Evolutionary conservation across 1,140 invertebrate species (phyloP).

Genomic region (Portunus trituberculatus): DNA sequence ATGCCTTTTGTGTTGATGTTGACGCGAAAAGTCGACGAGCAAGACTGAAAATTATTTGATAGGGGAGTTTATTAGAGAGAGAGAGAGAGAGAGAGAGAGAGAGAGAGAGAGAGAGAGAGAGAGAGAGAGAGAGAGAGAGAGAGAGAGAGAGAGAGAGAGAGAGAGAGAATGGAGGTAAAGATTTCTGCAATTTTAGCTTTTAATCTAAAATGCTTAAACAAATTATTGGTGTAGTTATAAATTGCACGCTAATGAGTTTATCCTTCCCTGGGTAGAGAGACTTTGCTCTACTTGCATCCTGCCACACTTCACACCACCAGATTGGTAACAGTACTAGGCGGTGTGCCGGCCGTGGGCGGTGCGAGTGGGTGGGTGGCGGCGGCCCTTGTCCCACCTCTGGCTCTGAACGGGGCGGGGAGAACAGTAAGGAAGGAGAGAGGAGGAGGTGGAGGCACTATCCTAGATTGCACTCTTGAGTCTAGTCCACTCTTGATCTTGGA

Average conservation of each 20-base stretch:
- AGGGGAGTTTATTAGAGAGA: too few species aligned
- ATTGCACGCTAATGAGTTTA: too few species aligned
- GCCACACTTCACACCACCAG: not conserved
- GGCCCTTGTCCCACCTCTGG: slow-evolving; percentile 33
- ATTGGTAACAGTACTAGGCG: not conserved
- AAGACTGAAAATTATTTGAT: too few species aligned
- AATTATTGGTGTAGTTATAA: too few species aligned
- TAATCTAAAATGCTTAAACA: too few species aligned
- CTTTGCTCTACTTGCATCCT: not conserved
- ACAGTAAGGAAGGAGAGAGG: not conserved
- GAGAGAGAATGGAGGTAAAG: not conserved
- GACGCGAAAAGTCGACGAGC: too few species aligned
- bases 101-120: slow-evolving; percentile 37
- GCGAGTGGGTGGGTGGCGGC: not conserved
- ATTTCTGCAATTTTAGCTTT: too few species aligned
- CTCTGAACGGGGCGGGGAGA: not conserved
- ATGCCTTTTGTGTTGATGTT: too few species aligned
- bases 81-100: not conserved
- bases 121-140: slow-evolving; percentile 5
- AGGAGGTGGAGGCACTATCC: not conserved
- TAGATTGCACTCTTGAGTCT: too few species aligned
- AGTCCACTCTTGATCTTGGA: too few species aligned
- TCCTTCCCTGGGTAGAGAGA: too few species aligned
- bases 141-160: too few species aligned
- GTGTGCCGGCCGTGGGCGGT: not conserved